Percentiles rank a stretch among this genome's conserved stretches.
Conservation (phyloP, 2,888 invertebrate species). For the Scaptomyza parva region DNA sequence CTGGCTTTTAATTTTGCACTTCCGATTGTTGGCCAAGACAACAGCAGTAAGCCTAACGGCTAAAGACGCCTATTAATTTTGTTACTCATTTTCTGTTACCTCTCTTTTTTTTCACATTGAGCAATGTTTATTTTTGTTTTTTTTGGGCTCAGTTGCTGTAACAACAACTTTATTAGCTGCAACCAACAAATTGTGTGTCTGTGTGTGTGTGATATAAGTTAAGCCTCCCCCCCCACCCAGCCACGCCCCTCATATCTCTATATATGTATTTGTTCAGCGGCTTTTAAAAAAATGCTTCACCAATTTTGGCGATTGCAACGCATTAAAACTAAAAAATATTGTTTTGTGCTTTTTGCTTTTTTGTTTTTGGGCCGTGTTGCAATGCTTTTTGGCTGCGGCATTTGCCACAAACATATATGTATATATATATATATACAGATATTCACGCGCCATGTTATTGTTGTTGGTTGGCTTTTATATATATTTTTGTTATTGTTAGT, state of each 20-base stretch:
- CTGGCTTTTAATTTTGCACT: constrained; percentile 75
- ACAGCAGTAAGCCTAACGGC: constrained; percentile 28
- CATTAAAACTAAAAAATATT: constrained; percentile 34
- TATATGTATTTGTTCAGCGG: constrained; percentile 25
- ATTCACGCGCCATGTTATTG: constrained; percentile 51
- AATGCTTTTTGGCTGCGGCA: constrained; percentile 38
- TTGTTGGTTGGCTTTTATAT: constrained; percentile 29
- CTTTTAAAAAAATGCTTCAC: constrained; percentile 44
- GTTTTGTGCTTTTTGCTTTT: constrained; percentile 12
- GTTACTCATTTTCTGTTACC: constrained; percentile 40
- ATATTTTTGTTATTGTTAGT: constrained; percentile 20
- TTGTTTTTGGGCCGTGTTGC: constrained; percentile 41
- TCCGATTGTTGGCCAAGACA: constrained; percentile 73
- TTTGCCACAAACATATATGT: too few species aligned
- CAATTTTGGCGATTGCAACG: constrained; percentile 52
- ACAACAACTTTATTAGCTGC: constrained; percentile 74
- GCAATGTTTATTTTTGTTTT: constrained; percentile 51
- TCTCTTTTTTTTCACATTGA: constrained; percentile 42
- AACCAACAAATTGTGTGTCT: constrained; percentile 56
- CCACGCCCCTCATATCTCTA: constrained; percentile 42
- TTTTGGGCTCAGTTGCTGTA: constrained; percentile 33
- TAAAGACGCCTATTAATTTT: constrained; percentile 67
- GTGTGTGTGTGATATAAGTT: constrained; percentile 49
- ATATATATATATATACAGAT: too few species aligned
- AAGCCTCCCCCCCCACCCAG: background rate